Evolutionary conservation across 2,797 vertebrate species (phyloP).

Genomic region (Hypotaenidia philippensis): DNA sequence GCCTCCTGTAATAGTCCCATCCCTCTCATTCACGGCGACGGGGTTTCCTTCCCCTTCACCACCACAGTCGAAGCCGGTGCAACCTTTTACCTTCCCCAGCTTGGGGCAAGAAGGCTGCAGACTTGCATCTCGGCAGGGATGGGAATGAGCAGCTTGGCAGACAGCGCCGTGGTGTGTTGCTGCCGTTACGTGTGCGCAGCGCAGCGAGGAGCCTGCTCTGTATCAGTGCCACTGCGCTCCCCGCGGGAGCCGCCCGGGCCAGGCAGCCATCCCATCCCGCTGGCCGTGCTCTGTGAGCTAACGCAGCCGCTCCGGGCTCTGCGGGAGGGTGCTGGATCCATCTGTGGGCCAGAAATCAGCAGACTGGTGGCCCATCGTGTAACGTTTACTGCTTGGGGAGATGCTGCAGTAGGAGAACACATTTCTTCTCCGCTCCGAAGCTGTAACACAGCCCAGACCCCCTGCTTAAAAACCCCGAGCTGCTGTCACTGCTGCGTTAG

Average conservation of each 20-base stretch:
- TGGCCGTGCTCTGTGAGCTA: background rate
- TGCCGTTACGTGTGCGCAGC: accelerated
- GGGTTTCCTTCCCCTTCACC: background rate
- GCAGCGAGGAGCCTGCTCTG: accelerated
- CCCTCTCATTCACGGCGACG: background rate
- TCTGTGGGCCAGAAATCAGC: background rate
- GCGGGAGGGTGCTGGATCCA: accelerated
- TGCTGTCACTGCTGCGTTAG: background rate
- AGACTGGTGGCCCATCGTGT: background rate
- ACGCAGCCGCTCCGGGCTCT: background rate
- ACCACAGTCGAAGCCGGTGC: accelerated
- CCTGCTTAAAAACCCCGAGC: background rate
- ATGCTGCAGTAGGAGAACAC: background rate
- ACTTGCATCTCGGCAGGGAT: accelerated
- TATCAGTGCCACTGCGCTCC: background rate
- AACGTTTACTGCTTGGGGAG: accelerated
- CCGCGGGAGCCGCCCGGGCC: accelerated
- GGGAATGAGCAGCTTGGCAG: background rate
- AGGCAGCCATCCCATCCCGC: background rate
- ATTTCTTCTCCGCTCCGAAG: background rate
- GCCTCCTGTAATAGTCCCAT: background rate
- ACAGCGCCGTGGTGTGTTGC: background rate
- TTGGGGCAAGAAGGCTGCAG: background rate
- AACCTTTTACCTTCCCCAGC: background rate
- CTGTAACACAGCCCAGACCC: background rate